Evolutionary conservation across 2,797 vertebrate genomes (phyloP).

Genomic region (Sebastiscus tertius): DNA sequence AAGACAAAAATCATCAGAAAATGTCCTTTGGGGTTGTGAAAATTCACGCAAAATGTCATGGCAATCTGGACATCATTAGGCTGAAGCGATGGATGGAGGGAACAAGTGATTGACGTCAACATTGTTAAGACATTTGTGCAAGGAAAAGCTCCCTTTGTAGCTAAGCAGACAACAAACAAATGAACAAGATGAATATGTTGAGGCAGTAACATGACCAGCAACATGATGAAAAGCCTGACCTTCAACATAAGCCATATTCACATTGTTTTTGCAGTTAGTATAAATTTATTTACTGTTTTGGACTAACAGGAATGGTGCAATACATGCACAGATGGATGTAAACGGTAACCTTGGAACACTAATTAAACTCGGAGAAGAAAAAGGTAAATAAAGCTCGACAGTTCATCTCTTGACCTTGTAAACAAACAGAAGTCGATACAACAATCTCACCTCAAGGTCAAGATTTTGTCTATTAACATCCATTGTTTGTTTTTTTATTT

Average conservation of each 20-base stretch:
- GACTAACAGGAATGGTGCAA: constrained; percentile 26
- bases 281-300: neutral
- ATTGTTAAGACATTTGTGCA: neutral
- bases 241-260: neutral
- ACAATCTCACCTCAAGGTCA: neutral
- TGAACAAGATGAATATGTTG: neutral
- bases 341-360: neutral
- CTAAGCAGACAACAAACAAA: neutral
- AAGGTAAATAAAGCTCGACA: neutral
- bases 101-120: neutral
- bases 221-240: neutral
- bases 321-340: constrained; percentile 11
- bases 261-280: neutral
- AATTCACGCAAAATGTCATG: neutral
- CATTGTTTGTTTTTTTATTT: neutral
- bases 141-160: neutral
- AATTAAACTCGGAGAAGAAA: neutral
- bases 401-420: constrained; percentile 7
- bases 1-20: neutral
- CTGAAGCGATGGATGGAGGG: neutral
- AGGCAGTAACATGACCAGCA: neutral
- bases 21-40: neutral
- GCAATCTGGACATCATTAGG: neutral
- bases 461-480: neutral
- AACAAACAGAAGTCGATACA: constrained; percentile 8